A percentile compares a stretch with the other conserved stretches of the same genome.
phyloP scores from a whole-genome alignment of 2,797 vertebrate genomes.

The Arrhamphus sclerolepis region DNA sequence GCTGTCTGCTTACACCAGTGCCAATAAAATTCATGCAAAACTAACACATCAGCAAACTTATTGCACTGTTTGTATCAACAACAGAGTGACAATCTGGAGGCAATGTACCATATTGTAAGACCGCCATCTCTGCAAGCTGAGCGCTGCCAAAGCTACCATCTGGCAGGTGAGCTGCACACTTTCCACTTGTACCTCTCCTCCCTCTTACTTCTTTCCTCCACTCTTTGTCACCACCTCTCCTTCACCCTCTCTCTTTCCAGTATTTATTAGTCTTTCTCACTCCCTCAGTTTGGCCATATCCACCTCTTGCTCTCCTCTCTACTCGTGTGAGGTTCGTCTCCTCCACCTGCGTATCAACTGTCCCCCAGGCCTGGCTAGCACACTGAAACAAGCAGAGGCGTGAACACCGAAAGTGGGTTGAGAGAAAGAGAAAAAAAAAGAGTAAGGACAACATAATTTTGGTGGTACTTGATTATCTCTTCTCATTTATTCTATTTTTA shows the following conservation, averaged over 20 bases:
- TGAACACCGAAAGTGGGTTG: constrained; percentile 39
- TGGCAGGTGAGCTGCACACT: constrained; percentile 72
- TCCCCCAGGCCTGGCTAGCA: constrained; percentile 43
- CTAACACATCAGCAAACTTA: constrained; percentile 72
- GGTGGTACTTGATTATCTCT: constrained; percentile 31
- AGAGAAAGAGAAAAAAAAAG: constrained; percentile 12
- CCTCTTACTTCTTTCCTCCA: constrained; percentile 44
- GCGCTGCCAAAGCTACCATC: constrained; percentile 74
- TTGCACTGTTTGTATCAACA: constrained; percentile 67
- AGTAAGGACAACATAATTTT: constrained; percentile 18
- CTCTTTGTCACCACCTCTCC: constrained; percentile 27
- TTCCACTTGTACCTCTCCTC: constrained; percentile 58
- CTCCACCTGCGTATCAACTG: constrained; percentile 32
- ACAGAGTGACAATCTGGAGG: constrained; percentile 71
- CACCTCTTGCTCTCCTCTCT: constrained; percentile 8
- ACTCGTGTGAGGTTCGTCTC: constrained; percentile 12
- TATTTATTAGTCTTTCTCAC: constrained; percentile 33
- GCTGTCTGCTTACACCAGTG: constrained; percentile 34
- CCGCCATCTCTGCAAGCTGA: constrained; percentile 64
- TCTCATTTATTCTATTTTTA: constrained; percentile 27
- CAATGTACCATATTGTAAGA: constrained; percentile 62
- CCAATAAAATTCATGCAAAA: constrained; percentile 57
- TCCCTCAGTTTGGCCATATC: constrained; percentile 15
- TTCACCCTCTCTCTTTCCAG: constrained; percentile 11
- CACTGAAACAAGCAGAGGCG: constrained; percentile 40